Evolutionary conservation across 2,797 vertebrate genomes (phyloP).

Genomic region (Hemibagrus guttatus): DNA sequence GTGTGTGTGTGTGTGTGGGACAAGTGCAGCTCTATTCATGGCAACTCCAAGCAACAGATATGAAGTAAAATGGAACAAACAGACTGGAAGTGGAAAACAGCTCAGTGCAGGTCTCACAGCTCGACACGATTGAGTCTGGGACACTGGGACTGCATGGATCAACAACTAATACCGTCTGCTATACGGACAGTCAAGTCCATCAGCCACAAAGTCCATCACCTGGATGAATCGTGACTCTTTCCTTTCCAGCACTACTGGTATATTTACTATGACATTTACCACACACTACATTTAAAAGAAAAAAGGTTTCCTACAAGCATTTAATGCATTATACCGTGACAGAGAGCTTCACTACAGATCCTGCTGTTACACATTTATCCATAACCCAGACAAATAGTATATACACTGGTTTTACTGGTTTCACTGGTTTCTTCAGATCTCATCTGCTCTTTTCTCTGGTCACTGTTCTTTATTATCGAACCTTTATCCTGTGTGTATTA

Average conservation of each 20-base stretch:
- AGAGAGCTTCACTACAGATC: neutral
- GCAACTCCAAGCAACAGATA: slow-evolving; percentile 29
- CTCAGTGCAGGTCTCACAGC: slow-evolving; percentile 8
- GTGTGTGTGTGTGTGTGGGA: slow-evolving; percentile 24
- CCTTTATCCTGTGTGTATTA: neutral
- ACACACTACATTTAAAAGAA: neutral
- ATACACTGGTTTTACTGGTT: neutral
- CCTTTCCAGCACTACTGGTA: neutral
- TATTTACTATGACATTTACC: neutral
- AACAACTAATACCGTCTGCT: slow-evolving; percentile 19
- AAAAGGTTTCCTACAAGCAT: too few relatives aligned
- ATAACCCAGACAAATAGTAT: neutral
- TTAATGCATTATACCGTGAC: neutral
- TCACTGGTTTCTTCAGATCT: neutral
- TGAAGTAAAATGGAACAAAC: slow-evolving; percentile 39
- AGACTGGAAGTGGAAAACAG: slow-evolving; percentile 9
- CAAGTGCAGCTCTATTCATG: slow-evolving; percentile 45
- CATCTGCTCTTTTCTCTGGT: neutral
- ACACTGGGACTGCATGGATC: slow-evolving; percentile 26
- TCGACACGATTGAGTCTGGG: slow-evolving; percentile 12
- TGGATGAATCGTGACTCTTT: neutral
- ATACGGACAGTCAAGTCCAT: slow-evolving; percentile 27
- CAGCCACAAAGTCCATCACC: neutral
- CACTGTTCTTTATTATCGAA: neutral
- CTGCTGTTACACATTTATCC: neutral